Percentiles rank a stretch among this genome's conserved stretches.
Evolutionary conservation across 1,140 invertebrate genomes (phyloP).

Genomic region (Bombus polaris): DNA sequence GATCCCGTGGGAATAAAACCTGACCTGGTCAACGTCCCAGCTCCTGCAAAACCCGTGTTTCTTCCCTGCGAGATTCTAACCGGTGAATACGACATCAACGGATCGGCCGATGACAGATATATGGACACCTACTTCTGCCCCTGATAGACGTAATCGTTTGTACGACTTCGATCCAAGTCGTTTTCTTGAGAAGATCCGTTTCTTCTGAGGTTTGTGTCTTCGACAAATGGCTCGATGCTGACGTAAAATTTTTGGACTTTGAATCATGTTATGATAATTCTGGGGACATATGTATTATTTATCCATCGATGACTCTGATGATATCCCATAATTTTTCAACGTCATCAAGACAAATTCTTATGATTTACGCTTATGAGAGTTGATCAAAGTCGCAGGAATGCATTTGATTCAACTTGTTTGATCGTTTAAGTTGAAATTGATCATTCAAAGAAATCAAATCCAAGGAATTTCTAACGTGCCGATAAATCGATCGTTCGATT

Average conservation of each 20-base stretch:
- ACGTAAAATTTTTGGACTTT: neutral
- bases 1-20: constrained; percentile 75
- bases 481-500: neutral
- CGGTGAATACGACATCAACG: constrained; percentile 25
- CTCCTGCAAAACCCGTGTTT: constrained; percentile 29
- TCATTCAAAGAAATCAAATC: too few species aligned
- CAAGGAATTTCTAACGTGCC: too few species aligned
- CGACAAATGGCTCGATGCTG: neutral
- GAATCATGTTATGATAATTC: neutral
- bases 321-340: too few species aligned
- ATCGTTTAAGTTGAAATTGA: too few species aligned
- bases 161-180: neutral
- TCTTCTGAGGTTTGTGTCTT: neutral
- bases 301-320: too few species aligned
- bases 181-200: too few species aligned
- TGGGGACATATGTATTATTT: too few species aligned
- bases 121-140: constrained; percentile 25
- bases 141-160: neutral
- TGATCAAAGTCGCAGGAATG: too few species aligned
- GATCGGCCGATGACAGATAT: constrained; percentile 32
- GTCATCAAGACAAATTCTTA: too few species aligned
- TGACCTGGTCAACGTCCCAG: constrained; percentile 72
- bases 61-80: neutral
- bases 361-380: too few species aligned
- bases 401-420: too few species aligned